Evolutionary conservation across 2,113 vertebrate genomes (phyloP).

Genomic region (Syrrhaptes paradoxus): DNA sequence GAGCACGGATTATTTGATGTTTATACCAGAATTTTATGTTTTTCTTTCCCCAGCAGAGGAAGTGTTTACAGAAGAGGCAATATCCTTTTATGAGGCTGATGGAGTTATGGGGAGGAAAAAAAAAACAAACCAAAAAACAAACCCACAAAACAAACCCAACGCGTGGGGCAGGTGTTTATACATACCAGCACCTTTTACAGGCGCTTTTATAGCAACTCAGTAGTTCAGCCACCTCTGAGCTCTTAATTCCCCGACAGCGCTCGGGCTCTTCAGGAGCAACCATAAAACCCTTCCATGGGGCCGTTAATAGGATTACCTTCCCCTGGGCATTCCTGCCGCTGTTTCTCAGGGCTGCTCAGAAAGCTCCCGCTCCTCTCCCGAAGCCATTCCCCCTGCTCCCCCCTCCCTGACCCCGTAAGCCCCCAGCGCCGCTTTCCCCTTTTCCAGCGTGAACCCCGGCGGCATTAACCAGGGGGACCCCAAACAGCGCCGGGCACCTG

Average conservation of each 20-base stretch:
- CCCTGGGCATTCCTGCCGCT: not conserved
- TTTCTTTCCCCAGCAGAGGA: not conserved
- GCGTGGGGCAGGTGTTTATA: not conserved
- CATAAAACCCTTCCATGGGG: not conserved
- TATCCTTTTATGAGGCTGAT: not conserved
- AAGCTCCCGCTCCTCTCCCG: not conserved
- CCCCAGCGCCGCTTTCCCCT: not conserved
- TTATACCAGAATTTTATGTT: not conserved
- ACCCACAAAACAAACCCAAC: not conserved
- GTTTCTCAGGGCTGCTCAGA: not conserved
- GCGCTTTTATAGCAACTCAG: conserved; percentile 20
- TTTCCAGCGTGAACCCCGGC: rapidly evolving
- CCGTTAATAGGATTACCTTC: not conserved
- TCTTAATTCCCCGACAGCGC: conserved; percentile 8
- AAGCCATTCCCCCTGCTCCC: not conserved
- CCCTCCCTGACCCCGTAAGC: not conserved
- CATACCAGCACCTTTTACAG: conserved; percentile 10
- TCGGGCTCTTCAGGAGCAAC: not conserved
- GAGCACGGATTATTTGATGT: not conserved
- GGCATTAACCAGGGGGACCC: not conserved
- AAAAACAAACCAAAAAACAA: not conserved
- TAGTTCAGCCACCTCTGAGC: conserved; percentile 12
- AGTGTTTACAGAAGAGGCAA: not conserved
- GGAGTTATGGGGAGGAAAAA: rapidly evolving
- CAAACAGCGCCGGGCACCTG: not conserved